Evolutionary conservation across 2,888 invertebrate species (phyloP), one percentile per base, ranked within the genome.

Genomic region (Habrosyne pyritoides): DNA sequence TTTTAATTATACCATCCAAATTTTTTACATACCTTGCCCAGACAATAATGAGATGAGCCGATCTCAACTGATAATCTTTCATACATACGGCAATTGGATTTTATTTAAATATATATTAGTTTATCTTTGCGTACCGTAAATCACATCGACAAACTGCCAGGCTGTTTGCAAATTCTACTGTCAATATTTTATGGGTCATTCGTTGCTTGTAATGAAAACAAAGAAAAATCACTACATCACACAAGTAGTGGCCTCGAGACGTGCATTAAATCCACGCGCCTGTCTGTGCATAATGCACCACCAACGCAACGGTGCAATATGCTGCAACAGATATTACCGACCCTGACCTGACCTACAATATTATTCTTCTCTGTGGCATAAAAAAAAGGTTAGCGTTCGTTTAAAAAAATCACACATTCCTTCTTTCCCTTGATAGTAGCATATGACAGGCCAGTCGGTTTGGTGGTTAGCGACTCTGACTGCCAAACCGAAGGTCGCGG

Each of bases 221-320:
- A 42, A 42, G 18, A 14, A 18, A 42, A 42, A 42, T 18, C 0
- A 1, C 14, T 18, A 2, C 36, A 6, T 14, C 14, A 36, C 42
- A 42, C 8, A 42, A 6, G 42, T 36, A 14, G 36, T 42, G 42
- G 64, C 77, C 77, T 78, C 73, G 70, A 75, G 74, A 75, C 75
- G 59, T 54, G 64, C 63, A 77, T 78, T 74, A 75, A 73, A 69
- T 63, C 73, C 73, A 75, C 73, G 75, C 71, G 74, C 73, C 55
- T 63, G 57, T 59, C 67, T 67, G 62, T 28, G 64, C 69, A 69
- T 71, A 66, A 66, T 66, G 47, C 18, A 7, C 42, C 42, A 18
- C 42, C 42, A n/a, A 42, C 18, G 42, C 18, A 42, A 42, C 42
- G 10, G 42, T 42, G 42, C 53, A 53, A 54, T 55, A 49, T 51